Conservation (phyloP, 1,140 invertebrate species). For the Drosophila eugracilis region DNA sequence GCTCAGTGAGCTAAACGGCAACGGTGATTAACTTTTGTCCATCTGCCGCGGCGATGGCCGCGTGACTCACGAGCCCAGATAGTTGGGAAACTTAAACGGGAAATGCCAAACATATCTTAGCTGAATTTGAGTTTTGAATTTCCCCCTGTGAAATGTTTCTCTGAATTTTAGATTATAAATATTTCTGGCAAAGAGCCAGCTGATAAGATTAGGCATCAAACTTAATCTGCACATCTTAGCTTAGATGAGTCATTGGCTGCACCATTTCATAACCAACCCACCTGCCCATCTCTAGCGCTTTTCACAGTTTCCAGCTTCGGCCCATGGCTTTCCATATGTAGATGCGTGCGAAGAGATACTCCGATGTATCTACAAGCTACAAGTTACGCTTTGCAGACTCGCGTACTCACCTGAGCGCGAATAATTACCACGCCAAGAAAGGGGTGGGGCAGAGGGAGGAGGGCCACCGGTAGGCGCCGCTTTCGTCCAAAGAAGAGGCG, state of each 20-base stretch:
- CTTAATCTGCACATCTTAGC: too few species aligned
- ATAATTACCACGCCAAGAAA: constrained; percentile 74
- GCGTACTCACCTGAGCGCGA: constrained; percentile 79
- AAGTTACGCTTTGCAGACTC: constrained; percentile 82
- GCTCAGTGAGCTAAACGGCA: constrained; percentile 71
- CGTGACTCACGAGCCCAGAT: constrained; percentile 26
- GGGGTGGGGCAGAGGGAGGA: not conserved
- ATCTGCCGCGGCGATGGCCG: constrained; percentile 33
- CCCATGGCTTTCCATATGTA: constrained; percentile 69
- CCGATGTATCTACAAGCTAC: constrained; percentile 79
- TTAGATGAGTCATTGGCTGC: too few species aligned
- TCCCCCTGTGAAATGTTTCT: not conserved
- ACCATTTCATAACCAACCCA: not conserved
- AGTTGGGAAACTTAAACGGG: not conserved
- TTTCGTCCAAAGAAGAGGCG: constrained; percentile 54
- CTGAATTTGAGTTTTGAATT: too few species aligned
- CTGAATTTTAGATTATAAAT: not conserved
- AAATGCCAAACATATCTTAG: not conserved
- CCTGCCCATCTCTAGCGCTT: constrained; percentile 33
- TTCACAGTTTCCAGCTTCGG: constrained; percentile 7
- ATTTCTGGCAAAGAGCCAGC: too few species aligned
- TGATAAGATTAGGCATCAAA: too few species aligned
- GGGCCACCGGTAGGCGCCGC: constrained; percentile 50
- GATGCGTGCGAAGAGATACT: constrained; percentile 75
- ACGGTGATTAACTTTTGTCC: constrained; percentile 79